These are phyloP conservation scores for Sprattus sprattus DNA, from an alignment of 2,113 vertebrate species.

Conservation along the genomic window DNA sequence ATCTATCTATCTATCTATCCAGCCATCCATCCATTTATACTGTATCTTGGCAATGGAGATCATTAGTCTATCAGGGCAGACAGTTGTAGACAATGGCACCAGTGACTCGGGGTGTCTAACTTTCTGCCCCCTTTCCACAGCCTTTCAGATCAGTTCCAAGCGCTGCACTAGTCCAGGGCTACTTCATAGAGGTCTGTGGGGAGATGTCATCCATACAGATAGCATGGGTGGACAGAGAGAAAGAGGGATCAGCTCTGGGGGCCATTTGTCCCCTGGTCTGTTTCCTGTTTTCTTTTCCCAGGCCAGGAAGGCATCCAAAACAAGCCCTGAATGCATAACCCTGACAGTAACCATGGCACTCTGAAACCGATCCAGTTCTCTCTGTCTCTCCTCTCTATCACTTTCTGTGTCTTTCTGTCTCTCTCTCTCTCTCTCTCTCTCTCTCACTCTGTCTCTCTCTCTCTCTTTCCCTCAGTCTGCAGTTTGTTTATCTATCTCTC, in stretches of 20 bases:
- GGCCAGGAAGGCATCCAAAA: slow-evolving; percentile 56
- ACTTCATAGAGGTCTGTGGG: slow-evolving; percentile 24
- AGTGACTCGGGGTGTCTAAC: not conserved
- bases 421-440: slow-evolving; percentile 28
- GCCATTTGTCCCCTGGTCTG: slow-evolving; percentile 54
- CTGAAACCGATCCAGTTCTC: slow-evolving; percentile 54
- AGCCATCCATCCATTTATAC: not conserved
- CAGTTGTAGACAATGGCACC: not conserved
- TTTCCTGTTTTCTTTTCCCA: slow-evolving; percentile 75
- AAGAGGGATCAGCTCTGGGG: slow-evolving; percentile 42
- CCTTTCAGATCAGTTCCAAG: slow-evolving; percentile 9
- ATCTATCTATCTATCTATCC: not conserved
- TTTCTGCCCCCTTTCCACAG: not conserved
- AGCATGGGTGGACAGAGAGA: slow-evolving; percentile 42
- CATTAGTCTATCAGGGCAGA: not conserved
- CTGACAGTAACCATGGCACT: slow-evolving; percentile 68
- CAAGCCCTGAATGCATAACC: slow-evolving; percentile 65
- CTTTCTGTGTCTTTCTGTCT: slow-evolving; percentile 32
- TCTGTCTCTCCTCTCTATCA: slow-evolving; percentile 53
- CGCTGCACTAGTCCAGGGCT: not conserved
- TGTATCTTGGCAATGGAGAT: not conserved
- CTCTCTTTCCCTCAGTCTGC: not conserved
- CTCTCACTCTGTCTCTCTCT: not conserved
- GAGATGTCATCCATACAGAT: slow-evolving; percentile 39
- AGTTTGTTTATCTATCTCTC: not conserved